Percentiles rank a stretch among this genome's conserved stretches.
phyloP scores from a whole-genome alignment of 2,888 invertebrate species.

The Stictocephala bisonia region DNA sequence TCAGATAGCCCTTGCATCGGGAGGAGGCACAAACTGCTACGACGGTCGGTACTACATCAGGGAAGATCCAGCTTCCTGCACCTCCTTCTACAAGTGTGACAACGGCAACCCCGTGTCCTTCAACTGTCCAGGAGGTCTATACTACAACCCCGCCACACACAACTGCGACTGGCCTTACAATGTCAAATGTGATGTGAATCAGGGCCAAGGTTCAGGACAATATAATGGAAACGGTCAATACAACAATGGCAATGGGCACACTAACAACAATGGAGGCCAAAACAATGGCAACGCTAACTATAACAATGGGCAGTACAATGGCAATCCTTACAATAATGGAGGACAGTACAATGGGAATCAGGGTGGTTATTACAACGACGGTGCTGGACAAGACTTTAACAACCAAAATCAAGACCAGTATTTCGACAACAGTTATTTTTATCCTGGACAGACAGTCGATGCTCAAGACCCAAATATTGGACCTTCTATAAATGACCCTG shows the following conservation, averaged over 20 bases:
- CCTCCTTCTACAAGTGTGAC: constrained; percentile 43
- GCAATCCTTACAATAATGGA: background rate
- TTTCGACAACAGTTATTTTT: background rate
- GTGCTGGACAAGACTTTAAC: background rate
- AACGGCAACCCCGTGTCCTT: constrained; percentile 13
- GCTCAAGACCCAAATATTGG: background rate
- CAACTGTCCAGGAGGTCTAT: constrained; percentile 7
- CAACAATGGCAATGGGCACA: background rate
- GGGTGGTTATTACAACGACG: background rate
- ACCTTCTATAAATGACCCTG: background rate
- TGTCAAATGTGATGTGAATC: constrained; percentile 9
- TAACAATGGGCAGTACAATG: background rate
- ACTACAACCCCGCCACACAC: constrained; percentile 16
- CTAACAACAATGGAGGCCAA: background rate
- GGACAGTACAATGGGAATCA: background rate
- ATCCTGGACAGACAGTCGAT: background rate
- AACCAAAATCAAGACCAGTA: background rate
- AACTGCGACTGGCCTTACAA: constrained; percentile 27
- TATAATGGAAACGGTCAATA: background rate
- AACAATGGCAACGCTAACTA: background rate
- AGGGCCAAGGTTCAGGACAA: background rate
- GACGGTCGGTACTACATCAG: background rate
- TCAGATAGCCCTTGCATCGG: too few species aligned
- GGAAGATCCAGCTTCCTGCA: constrained; percentile 61
- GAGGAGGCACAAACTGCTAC: too few species aligned